Evolutionary conservation across 2,888 invertebrate species (phyloP), one percentile per base, ranked within the genome.

Genomic region (Plebejus argus): DNA sequence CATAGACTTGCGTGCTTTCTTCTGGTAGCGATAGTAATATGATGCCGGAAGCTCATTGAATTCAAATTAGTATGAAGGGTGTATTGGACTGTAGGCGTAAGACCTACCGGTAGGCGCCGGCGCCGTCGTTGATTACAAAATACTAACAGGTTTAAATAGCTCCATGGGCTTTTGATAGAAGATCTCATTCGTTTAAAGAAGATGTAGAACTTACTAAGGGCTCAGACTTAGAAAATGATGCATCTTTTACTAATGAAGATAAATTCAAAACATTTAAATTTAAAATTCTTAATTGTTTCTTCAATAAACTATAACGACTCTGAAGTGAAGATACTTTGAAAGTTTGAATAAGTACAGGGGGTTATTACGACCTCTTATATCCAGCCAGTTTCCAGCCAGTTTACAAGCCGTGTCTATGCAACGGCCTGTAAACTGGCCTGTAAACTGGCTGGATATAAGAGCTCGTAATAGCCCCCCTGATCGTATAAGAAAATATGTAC

Each of bases 51-150:
- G 80, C 81, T 86, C 87, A 89, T 92, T 90, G 90, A 91, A 92
- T 92, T 89, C 86, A 90, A 92, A 92, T 90, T 82, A 85, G 82
- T 82, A 80, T 78, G 82, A 82, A 82, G 82, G 86, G 88, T 86
- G 90, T 66, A 66, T 66, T 18, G 5, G 66, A 66, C 66, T 66
- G 66, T 90, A 88, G 90, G 88, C 83, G 88, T 82, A 81, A 61
- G 79, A 81, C 82, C 83, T 81, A 80, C 79, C 79, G 77, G 82
- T 79, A 82, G 83, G 85, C 87, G 87, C 86, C 85, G 88, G 89
- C 89, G 88, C 85, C 82, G 85, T 80, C 81, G 80, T 83, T n/a
- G 6, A n/a, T 76, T 76, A 76, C 76, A 23, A 66, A 66, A 66
- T 76, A 61, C 49, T 23, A 72, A 71, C 71, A 39, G 39, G 71